Percentiles rank a stretch among this genome's conserved stretches.
Conservation (phyloP, 2,113 vertebrate species). For the Recurvirostra avosetta region DNA sequence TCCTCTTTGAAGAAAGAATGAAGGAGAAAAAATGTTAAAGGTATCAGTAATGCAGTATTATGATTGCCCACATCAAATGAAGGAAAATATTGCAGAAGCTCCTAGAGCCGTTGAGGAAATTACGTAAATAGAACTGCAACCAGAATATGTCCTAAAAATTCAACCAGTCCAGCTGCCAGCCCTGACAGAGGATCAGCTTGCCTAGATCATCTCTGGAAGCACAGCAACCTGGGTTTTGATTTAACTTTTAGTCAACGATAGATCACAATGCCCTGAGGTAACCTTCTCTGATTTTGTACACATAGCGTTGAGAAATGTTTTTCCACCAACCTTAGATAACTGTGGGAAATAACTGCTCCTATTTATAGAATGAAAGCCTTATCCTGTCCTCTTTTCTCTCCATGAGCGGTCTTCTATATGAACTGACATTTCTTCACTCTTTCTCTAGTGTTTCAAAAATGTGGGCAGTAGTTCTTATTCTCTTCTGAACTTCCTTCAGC, state of each 20-base stretch:
- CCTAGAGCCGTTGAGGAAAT: background rate
- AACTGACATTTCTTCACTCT: background rate
- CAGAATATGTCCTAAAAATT: background rate
- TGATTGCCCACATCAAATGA: background rate
- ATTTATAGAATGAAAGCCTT: background rate
- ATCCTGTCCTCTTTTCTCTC: background rate
- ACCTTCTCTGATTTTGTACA: background rate
- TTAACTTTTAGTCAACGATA: background rate
- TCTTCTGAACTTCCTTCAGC: background rate
- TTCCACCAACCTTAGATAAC: background rate
- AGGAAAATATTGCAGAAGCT: background rate
- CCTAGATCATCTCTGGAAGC: background rate
- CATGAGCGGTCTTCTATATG: background rate
- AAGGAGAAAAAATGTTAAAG: background rate
- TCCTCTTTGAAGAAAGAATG: background rate
- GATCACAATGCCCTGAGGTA: background rate
- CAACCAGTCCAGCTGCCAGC: background rate
- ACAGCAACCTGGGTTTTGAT: background rate
- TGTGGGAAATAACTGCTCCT: background rate
- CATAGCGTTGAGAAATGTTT: background rate
- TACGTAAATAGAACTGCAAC: background rate
- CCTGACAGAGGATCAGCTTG: background rate
- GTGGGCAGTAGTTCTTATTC: background rate
- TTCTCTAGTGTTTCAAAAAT: background rate
- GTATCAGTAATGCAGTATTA: background rate